Evolutionary conservation across 1,140 invertebrate species (phyloP), one percentile per base, ranked within the genome.

Genomic region (Cyrtorhinus lividipennis): DNA sequence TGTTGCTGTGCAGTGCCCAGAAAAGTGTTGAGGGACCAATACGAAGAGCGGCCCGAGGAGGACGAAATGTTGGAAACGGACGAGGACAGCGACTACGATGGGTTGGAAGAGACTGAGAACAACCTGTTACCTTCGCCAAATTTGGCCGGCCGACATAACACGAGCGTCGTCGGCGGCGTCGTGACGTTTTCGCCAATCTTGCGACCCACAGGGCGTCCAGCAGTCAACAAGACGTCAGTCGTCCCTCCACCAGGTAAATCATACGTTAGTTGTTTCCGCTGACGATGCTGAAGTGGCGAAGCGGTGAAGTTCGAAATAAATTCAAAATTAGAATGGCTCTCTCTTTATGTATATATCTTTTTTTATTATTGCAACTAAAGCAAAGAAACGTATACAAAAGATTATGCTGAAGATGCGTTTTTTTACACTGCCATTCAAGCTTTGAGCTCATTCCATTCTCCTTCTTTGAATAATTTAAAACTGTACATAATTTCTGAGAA

Each of bases 1-100:
- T n/a, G n/a, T n/a, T n/a, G n/a, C n/a, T n/a, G n/a, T n/a, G n/a
- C 74, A 92, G 90, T 92, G 60, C 89, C 88, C 25, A 79, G 88
- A 64, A 84, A 84, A 73, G 88, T 93, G 26, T 73, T 94, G 5
- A 85, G 84, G 66, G 86, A 89, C 65, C 78, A 83, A 66, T 90
- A 85, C 71, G 85, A 88, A 69, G 83, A 82, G 24, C 75, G 80
- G 25, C 72, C 79, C n/a, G 84, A 88, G 71, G 74, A 79, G 8
- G 88, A 91, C 68, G 87, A 90, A 62, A 64, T 18, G 59, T 69
- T 74, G 64, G 75, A 80, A 61, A 65, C 74, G 26, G 72, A 77
- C 30, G 74, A 77, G 58, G 73, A 76, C 61, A 74, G 76, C 64
- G 73, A 79, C 59, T 74, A 76, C 8, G 76, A 74, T 67, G 76